Conservation (phyloP, 2,888 invertebrate species). For the Drosophila buzzatii region DNA sequence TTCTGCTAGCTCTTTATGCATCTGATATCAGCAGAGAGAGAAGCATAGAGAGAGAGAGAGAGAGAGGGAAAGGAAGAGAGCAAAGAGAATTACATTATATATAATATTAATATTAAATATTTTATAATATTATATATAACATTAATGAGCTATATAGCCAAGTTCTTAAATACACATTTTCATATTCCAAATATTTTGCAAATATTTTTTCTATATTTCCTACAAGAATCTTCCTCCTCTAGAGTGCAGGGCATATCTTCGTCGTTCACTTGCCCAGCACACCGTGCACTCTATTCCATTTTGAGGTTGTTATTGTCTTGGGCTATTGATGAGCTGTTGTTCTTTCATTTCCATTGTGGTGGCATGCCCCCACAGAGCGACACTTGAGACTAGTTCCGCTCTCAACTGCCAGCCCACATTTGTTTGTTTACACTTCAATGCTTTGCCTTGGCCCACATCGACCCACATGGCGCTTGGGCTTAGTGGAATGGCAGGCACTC, state of each 20-base stretch:
- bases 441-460: constrained; percentile 44
- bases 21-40: no score
- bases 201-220: no score
- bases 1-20: no score
- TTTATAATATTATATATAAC: no score
- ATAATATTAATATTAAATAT: no score
- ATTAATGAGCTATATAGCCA: no score
- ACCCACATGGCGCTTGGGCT: neutral
- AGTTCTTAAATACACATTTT: no score
- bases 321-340: constrained; percentile 75
- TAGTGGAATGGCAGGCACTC: constrained; percentile 15
- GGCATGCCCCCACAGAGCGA: constrained; percentile 45
- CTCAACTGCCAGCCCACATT: constrained; percentile 29
- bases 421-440: constrained; percentile 71
- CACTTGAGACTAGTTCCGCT: constrained; percentile 62
- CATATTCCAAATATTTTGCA: no score
- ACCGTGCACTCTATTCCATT: neutral
- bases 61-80: no score
- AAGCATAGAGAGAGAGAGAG: no score
- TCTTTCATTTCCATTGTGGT: constrained; percentile 65
- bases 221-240: no score
- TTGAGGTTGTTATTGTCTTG: constrained; percentile 36
- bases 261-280: neutral
- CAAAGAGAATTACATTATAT: no score
- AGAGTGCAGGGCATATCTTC: neutral